phyloP scores from a whole-genome alignment of 2,797 vertebrate genomes.

The Discoglossus pictus region DNA sequence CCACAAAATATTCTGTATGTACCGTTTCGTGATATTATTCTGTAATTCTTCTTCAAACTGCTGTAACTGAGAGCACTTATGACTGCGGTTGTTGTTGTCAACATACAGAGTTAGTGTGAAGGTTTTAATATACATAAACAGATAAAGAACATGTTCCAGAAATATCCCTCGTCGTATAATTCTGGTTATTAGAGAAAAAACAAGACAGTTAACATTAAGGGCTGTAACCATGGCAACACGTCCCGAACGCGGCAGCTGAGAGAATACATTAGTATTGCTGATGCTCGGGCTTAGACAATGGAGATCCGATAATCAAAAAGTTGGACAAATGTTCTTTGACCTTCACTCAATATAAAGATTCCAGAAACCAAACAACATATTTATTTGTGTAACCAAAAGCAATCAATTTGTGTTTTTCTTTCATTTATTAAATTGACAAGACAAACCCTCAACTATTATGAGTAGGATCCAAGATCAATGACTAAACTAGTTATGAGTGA shows the following conservation, averaged over 20 bases:
- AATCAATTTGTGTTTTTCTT: too few relatives aligned
- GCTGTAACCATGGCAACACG: slow-evolving; percentile 43
- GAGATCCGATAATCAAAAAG: slow-evolving; percentile 40
- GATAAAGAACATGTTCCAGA: slow-evolving; percentile 13
- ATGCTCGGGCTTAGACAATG: slow-evolving; percentile 17
- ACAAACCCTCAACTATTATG: too few relatives aligned
- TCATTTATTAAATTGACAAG: too few relatives aligned
- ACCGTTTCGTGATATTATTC: too few relatives aligned
- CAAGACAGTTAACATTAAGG: slow-evolving; percentile 19
- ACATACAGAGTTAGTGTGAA: too few relatives aligned
- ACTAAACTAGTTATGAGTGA: too few relatives aligned
- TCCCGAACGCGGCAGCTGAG: slow-evolving; percentile 23
- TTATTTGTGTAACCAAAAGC: neutral
- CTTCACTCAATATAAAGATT: slow-evolving; percentile 25
- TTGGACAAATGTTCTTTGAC: slow-evolving; percentile 36
- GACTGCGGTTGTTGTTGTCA: too few relatives aligned
- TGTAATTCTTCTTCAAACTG: too few relatives aligned
- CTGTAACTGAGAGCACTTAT: too few relatives aligned
- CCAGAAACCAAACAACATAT: neutral
- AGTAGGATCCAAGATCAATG: too few relatives aligned
- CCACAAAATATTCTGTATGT: too few relatives aligned
- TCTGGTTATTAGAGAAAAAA: slow-evolving; percentile 11
- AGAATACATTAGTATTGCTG: slow-evolving; percentile 36
- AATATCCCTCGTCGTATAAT: slow-evolving; percentile 9
- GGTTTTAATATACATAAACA: slow-evolving; percentile 3